A percentile compares a stretch with the other conserved stretches of the same genome.
Conservation (phyloP, 2,888 invertebrate genomes). For the Chaetoderma sp. region DNA sequence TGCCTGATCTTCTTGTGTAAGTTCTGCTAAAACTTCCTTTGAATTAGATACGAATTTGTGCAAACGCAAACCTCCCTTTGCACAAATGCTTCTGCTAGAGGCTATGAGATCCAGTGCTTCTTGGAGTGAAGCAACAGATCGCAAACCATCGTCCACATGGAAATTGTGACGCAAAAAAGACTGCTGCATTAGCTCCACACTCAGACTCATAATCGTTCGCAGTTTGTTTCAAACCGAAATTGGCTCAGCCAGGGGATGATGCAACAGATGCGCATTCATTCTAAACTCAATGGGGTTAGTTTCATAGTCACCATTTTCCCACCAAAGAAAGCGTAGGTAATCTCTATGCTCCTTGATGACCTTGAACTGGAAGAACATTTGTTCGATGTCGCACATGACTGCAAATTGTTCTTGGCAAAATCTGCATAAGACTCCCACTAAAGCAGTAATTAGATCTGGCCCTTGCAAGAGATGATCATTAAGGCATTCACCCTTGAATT, state of each 20-base stretch:
- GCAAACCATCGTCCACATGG: constrained; percentile 38
- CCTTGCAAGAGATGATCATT: constrained; percentile 24
- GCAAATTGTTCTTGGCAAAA: constrained; percentile 24
- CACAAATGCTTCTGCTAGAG: constrained; percentile 11
- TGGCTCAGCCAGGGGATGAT: constrained; percentile 37
- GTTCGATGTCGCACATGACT: constrained; percentile 21
- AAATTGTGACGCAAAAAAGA: constrained; percentile 23
- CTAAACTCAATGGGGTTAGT: constrained; percentile 9
- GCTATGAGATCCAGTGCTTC: constrained; percentile 16
- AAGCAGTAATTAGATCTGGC: constrained; percentile 20
- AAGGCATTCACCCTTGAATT: constrained; percentile 13
- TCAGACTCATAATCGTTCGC: constrained; percentile 11
- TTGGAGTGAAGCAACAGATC: constrained; percentile 10
- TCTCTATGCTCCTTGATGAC: constrained; percentile 3
- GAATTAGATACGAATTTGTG: constrained; percentile 35
- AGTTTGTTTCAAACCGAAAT: constrained; percentile 30
- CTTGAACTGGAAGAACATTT: constrained; percentile 20
- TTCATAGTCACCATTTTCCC: constrained; percentile 3
- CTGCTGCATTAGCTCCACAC: constrained; percentile 18
- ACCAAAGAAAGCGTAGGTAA: constrained; percentile 26
- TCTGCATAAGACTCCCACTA: constrained; percentile 23
- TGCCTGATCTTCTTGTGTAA: constrained; percentile 25
- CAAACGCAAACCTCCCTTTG: constrained; percentile 29
- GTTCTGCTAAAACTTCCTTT: constrained; percentile 29
- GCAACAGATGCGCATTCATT: constrained; percentile 39